Evolutionary conservation across 2,888 invertebrate genomes (phyloP).

Genomic region (Phortica magna): DNA sequence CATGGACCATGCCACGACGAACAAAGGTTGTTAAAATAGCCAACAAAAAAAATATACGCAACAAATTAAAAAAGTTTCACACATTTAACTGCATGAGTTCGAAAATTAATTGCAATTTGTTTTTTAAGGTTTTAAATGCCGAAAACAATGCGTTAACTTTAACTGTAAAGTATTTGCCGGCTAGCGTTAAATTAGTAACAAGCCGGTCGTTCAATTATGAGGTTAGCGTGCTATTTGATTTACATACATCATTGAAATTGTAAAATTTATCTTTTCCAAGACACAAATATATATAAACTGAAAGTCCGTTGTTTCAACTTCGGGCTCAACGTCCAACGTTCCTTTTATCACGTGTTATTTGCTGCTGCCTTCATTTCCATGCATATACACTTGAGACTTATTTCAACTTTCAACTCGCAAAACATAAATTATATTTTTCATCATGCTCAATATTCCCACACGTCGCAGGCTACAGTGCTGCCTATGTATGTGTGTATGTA

Average conservation of each 20-base stretch:
- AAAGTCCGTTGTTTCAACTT: not conserved
- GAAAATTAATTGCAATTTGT: slow-evolving; percentile 56
- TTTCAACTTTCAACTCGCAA: slow-evolving; percentile 66
- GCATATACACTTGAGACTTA: slow-evolving; percentile 61
- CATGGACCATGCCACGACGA: too few relatives aligned
- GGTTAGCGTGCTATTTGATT: too few relatives aligned
- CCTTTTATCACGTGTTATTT: slow-evolving; percentile 43
- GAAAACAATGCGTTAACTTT: not conserved
- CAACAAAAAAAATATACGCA: slow-evolving; percentile 64
- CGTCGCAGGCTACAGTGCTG: not conserved
- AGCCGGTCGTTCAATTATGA: too few relatives aligned
- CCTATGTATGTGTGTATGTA: slow-evolving; percentile 3
- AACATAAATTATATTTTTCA: slow-evolving; percentile 64
- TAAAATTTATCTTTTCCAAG: too few relatives aligned
- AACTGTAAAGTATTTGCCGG: too few relatives aligned
- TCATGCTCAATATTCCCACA: slow-evolving; percentile 45
- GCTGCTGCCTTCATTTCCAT: slow-evolving; percentile 37
- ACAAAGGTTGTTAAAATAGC: slow-evolving; percentile 45
- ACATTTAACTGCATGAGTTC: slow-evolving; percentile 7
- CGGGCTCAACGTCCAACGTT: not conserved
- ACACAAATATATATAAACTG: too few relatives aligned
- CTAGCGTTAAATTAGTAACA: too few relatives aligned
- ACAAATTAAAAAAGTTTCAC: slow-evolving; percentile 67
- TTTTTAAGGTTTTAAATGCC: not conserved
- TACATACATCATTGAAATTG: too few relatives aligned